Base-by-base conservation (phyloP, 2,113 vertebrate genomes). In the Pelecanus crispus region DNA sequence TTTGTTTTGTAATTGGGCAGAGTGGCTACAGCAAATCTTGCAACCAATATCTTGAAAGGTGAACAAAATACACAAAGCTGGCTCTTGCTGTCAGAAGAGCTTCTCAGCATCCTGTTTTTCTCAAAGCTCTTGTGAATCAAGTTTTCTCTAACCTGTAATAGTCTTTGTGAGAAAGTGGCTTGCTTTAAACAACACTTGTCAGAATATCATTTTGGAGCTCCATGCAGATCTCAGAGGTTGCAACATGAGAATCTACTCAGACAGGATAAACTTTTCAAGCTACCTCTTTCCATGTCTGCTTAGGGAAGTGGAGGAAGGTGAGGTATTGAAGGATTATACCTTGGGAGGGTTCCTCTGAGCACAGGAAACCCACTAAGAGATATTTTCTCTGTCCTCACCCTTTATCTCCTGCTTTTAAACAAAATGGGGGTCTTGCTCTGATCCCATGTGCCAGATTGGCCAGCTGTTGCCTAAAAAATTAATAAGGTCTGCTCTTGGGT, bases 41-140 rank as follows among this genome's bases (percentile, higher is more conserved):
- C 34, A 84, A 81, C 68, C 73, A 96, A 32, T 50, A 62, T 59
- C 26, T 75, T 91, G 62, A 91, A 92, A 96, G 82, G 80, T 90
- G 96, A 90, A 89, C 61, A 95, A 90, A 94, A 96, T n/a, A 95
- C 62, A 87, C 47, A 52, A 93, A 61, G 44, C 47, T 84, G 5
- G 0, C 21, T 79, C 47, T 88, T 52, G 17, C 73, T 86, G 55
- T 86, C 86, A 89, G 77, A 94, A 83, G 24, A 77, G 24, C 10
- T 88, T 81, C 75, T 83, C 40, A 86, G 58, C 9, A 3, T 80
- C 52, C 47, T 91, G 40, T 68, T 91, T 87, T 85, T 93, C 75
- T 72, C 65, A 85, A 50, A 90, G 77, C 18, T 91, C 82, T 44
- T 59, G 34, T 67, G 82, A 94, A 71, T 42, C 0, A 1, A 71